Evolutionary conservation across 1,140 invertebrate species (phyloP).

Genomic region (Apis cerana): DNA sequence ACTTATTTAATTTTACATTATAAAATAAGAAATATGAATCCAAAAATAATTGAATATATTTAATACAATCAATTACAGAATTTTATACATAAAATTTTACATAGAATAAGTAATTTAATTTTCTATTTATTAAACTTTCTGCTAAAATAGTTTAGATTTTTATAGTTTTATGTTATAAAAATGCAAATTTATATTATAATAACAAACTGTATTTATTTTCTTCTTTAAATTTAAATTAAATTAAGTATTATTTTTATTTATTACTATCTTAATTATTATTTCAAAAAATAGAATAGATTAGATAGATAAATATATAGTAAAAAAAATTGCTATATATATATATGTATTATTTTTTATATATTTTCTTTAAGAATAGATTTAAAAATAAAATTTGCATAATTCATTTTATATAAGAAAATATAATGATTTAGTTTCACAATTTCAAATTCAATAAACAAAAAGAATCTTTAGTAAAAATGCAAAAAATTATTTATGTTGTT

Average conservation of each 20-base stretch:
- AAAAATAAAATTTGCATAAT: background rate
- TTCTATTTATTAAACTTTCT: too few species aligned
- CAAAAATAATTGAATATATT: conserved; percentile 4
- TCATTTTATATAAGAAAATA: background rate
- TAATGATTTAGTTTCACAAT: background rate
- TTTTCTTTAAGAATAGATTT: background rate
- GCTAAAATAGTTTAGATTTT: background rate
- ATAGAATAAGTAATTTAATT: background rate
- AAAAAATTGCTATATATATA: background rate
- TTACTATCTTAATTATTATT: too few species aligned
- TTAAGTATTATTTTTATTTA: too few species aligned
- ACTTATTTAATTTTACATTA: background rate
- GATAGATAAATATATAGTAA: too few species aligned
- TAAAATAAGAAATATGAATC: background rate
- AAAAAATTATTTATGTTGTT: conserved; percentile 30
- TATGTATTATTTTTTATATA: background rate
- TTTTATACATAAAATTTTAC: background rate
- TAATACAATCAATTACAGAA: background rate
- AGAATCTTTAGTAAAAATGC: background rate
- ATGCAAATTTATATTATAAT: too few species aligned
- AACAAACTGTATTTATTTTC: background rate
- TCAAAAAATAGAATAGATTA: too few species aligned
- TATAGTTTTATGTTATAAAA: background rate
- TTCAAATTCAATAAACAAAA: conserved; percentile 1
- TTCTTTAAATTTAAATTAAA: background rate